Base-by-base conservation (phyloP, 2,113 vertebrate genomes). In the Macheiramphus alcinus region DNA sequence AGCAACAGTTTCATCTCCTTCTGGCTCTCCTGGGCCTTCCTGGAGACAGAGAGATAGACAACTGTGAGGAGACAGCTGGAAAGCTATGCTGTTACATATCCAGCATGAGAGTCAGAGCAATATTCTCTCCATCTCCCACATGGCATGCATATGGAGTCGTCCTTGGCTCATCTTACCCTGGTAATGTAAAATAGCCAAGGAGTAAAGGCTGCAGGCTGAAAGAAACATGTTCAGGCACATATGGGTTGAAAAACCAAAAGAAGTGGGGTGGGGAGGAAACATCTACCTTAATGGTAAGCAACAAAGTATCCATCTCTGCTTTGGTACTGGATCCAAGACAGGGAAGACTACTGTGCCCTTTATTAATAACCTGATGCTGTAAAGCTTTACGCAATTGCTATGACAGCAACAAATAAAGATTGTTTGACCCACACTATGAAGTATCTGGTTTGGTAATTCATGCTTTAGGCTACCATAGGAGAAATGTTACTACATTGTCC, bases 1-100 rank as follows among this genome's bases (percentile, higher is more conserved):
- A 99, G 95, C 74, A 99, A 95, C 3, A 99, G 98, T 84, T 99
- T 99, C 99, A 99, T 99, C 97, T 99, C 99, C 90, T 99, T 99
- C 89, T 99, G 99, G 87, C 99, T 99, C 95, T 99, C 99, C 90
- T 99, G 99, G 8, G 99, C 99, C 97, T 99, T 99, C 96, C 99
- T 99, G 45, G 62, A 61, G 16, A 94, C 21, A 96, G 6, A 14
- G 36, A 92, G 32, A 95, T 5, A 78, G 45, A 63, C 4, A 53
- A 55, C 6, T 10, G 19, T 86, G 36, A 92, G 38, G 67, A 72
- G 21, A 36, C 10, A 25, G 22, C 14, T 81, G 48, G 13, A 86
- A 79, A 66, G 12, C 13, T 36, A 81, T 0, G 3, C 10, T 40
- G 21, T 16, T 61, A 87, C 6, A 31, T 2, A 55, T 7, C 22